Evolutionary conservation across 2,888 invertebrate genomes (phyloP), one percentile per base, ranked within the genome.

Genomic region (Alloscopus bannaensis): DNA sequence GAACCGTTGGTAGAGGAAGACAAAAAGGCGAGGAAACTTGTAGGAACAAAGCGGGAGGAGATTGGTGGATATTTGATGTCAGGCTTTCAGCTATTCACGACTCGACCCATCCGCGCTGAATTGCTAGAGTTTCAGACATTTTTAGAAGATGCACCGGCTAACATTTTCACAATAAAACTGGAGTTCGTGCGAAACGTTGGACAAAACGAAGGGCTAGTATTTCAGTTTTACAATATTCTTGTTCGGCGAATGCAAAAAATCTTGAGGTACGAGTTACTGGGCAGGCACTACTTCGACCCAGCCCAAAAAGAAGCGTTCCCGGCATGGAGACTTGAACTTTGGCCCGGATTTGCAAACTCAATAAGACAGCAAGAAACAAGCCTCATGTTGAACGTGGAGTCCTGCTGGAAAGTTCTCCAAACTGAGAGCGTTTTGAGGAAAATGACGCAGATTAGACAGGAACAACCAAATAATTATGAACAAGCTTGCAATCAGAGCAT

Each of bases 151-250:
- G 45, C 45, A 4, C 66, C 55, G 4, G 22, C 13, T 1, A 3
- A 3, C 4, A 24, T 24, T 2, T 59, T 57, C 13, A 47, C 13
- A 3, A 24, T 80, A 18, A 47, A 13, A 2, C 31, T 80, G 13
- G 26, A 62, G 0, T 69, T 50, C n/a, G 18, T 28, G 0, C 31
- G 80, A 18, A 2, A 8, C 0, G 50, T 78, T 2, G 62, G 18
- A 6, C 40, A 62, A 0, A 24, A 40, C 20, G 80, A 76, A n/a
- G 6, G 22, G 3, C 11, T 75, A 1, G 65, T 75, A 4, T 28
- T 71, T 11, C 81, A 81, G 20, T 79, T 82, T 16, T 70, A 75
- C 29, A 79, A 82, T 31, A 31, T 62, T 13, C 8, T 82, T 0
- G 26, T 72, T 0, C 45, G 76, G 0, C 28, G 36, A 4, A 68